Evolutionary conservation across 2,797 vertebrate genomes (phyloP).

Genomic region (Aldrovandia affinis): DNA sequence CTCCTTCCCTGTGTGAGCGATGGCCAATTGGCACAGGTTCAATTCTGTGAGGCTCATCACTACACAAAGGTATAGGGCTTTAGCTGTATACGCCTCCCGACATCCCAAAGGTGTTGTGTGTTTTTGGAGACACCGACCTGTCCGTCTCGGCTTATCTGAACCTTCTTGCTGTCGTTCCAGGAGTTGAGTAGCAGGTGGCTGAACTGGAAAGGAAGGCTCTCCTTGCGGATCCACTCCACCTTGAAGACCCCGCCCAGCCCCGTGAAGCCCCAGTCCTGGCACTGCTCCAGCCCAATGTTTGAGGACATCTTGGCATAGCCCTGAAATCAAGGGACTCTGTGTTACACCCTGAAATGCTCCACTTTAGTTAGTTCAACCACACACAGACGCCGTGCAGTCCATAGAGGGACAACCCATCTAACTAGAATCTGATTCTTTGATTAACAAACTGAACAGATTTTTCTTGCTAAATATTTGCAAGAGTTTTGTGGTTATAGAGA

Average conservation of each 20-base stretch:
- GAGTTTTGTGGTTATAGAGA: too few relatives aligned
- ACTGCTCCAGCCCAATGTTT: constrained; percentile 77
- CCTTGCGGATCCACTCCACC: constrained; percentile 88
- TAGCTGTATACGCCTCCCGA: too few relatives aligned
- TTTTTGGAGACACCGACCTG: constrained; percentile 74
- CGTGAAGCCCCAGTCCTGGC: constrained; percentile 85
- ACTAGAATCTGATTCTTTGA: neutral
- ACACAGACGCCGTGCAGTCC: too few relatives aligned
- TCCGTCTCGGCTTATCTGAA: constrained; percentile 92
- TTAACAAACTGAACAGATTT: neutral
- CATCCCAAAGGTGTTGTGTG: too few relatives aligned
- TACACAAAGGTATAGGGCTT: too few relatives aligned
- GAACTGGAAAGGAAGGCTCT: constrained; percentile 83
- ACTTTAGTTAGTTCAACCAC: too few relatives aligned
- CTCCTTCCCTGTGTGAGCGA: too few relatives aligned
- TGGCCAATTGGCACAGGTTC: too few relatives aligned
- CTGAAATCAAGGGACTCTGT: constrained; percentile 57
- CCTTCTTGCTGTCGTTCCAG: constrained; percentile 91
- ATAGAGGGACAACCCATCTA: neutral
- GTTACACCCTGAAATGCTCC: neutral
- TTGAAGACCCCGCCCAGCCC: constrained; percentile 85
- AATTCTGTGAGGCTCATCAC: too few relatives aligned
- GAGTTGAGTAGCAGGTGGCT: constrained; percentile 87
- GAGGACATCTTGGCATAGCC: constrained; percentile 90
- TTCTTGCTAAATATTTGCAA: neutral